Conservation (phyloP, 2,888 invertebrate species). For the Arge pagana region DNA sequence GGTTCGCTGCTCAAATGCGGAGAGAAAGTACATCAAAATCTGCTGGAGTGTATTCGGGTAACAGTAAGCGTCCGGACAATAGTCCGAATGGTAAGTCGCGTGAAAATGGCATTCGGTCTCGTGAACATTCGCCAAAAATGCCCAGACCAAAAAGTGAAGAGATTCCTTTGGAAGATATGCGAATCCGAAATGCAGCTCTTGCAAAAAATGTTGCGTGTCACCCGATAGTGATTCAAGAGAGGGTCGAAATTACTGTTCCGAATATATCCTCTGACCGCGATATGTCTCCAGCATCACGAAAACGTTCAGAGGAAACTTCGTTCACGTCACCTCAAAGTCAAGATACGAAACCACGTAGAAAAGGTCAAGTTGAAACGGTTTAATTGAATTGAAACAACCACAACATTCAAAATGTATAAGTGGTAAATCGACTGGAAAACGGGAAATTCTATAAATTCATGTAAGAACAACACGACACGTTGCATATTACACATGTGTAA, state of each 20-base stretch:
- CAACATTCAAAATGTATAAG: not conserved
- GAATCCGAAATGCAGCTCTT: slow-evolving; percentile 52
- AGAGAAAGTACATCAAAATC: slow-evolving; percentile 49
- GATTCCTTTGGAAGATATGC: slow-evolving; percentile 80
- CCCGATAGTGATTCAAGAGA: slow-evolving; percentile 29
- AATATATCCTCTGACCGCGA: slow-evolving; percentile 3
- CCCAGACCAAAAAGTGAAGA: slow-evolving; percentile 79
- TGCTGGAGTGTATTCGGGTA: slow-evolving; percentile 29
- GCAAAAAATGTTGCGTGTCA: slow-evolving; percentile 38
- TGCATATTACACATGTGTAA: no score
- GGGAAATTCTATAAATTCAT: no score
- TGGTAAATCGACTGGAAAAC: no score
- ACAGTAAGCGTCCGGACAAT: slow-evolving; percentile 35
- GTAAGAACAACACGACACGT: no score
- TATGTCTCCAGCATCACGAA: slow-evolving; percentile 30
- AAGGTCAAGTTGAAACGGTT: slow-evolving; percentile 68
- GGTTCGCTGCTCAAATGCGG: slow-evolving; percentile 64
- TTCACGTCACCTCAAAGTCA: slow-evolving; percentile 69
- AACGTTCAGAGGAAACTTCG: slow-evolving; percentile 75
- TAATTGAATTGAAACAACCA: slow-evolving; percentile 60
- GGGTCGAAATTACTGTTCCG: slow-evolving; percentile 29
- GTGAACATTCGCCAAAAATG: slow-evolving; percentile 74
- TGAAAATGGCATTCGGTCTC: slow-evolving; percentile 62
- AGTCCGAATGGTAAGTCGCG: slow-evolving; percentile 31
- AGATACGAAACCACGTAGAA: slow-evolving; percentile 59